These are phyloP conservation scores for Gasterosteus nipponicus DNA, from an alignment of 2,113 vertebrate species.

Conservation along the genomic window DNA sequence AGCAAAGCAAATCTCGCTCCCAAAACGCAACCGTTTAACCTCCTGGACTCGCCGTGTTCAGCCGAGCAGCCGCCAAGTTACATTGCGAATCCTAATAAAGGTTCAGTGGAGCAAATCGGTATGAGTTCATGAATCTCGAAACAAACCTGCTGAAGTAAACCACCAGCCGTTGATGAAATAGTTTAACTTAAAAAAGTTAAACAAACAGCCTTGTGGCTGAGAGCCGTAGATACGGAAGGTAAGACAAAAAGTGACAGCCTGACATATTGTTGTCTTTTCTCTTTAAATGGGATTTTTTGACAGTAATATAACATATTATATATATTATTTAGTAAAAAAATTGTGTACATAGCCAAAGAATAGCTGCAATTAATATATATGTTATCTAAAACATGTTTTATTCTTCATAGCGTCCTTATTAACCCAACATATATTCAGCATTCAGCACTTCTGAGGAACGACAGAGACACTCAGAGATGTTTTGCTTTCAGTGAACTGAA, in stretches of 20 bases:
- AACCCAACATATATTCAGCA: not conserved
- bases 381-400: not conserved
- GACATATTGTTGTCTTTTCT: not conserved
- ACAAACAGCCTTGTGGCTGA: not conserved
- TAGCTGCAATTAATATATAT: not conserved
- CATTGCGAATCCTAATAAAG: not conserved
- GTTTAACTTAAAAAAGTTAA: not conserved
- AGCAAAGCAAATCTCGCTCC: not conserved
- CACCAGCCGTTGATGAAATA: not conserved
- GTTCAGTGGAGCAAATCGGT: not conserved
- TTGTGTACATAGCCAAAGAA: not conserved
- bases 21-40: not conserved
- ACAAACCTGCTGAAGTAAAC: not conserved
- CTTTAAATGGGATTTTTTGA: not conserved
- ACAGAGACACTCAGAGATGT: not conserved
- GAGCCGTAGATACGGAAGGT: not conserved
- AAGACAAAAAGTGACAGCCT: not conserved
- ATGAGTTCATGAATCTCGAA: not conserved
- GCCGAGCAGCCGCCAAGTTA: not conserved
- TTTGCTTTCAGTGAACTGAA: conserved; percentile 15
- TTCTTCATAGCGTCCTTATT: not conserved
- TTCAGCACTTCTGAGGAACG: conserved; percentile 4
- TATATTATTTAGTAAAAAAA: too few species aligned
- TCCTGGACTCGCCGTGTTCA: not conserved
- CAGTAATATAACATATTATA: not conserved